Evolutionary conservation across 1,140 invertebrate genomes (phyloP), one percentile per base, ranked within the genome.

Genomic region (Andricus grossulariae): DNA sequence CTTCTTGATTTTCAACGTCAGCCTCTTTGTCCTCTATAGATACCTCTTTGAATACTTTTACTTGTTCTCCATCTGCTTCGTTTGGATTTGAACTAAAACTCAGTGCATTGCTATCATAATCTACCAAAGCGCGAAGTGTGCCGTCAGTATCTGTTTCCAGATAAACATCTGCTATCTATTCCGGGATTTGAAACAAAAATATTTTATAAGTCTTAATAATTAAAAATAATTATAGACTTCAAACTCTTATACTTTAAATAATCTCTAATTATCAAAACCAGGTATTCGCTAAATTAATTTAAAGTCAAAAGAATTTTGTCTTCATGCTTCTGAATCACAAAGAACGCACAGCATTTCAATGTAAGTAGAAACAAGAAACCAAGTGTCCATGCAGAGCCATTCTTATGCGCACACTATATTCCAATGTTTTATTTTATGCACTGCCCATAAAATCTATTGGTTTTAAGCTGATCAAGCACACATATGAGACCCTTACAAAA

Each of bases 281-380:
- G 51, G 51, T 52, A 52, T 52, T 52, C 51, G 12, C 51, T 52
- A 52, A 52, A 52, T n/a, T n/a, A 52, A 52, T 11, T 15, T 15
- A 10, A 52, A 8, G 4, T 52, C n/a, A 52, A 52, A 52, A 52
- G 16, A 54, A 54, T n/a, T 25, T 2, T 1, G 1, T 54, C 15
- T 54, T 7, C 18, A 19, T 55, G n/a, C 54, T 19, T 19, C n/a
- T 55, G n/a, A 55, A 19, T 19, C 3, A 19, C 54, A 55, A 55
- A n/a, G 21, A 12, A 55, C 54, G 54, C 54, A 55, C 54, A 55
- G 54, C 54, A 55, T 18, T 55, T 19, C 21, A 55, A 19, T 55
- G 54, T 19, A 55, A 55, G 7, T 19, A n/a, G 54, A 55, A 55
- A 55, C 18, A 16, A 55, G 54, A 55, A 55, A 19, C n/a, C 21